A percentile compares a stretch with the other conserved stretches of the same genome.
Conservation (phyloP, 2,888 invertebrate species). For the Coremacera marginata region DNA sequence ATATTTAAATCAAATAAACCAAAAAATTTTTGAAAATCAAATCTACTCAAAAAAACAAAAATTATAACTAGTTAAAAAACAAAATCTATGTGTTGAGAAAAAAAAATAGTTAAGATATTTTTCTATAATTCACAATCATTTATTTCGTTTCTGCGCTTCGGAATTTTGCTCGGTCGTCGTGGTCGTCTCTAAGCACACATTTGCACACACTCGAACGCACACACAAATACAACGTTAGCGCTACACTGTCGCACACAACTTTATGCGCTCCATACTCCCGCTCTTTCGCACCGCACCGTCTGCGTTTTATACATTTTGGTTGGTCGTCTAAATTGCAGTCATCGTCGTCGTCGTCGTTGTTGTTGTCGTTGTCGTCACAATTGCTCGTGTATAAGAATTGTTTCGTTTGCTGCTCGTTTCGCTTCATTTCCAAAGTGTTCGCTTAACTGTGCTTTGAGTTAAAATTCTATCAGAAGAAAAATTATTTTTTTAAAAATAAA, state of each 20-base stretch:
- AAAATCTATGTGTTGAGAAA: constrained; percentile 35
- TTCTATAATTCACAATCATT: constrained; percentile 29
- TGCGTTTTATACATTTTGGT: neutral
- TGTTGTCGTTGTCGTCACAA: neutral
- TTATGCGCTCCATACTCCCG: neutral
- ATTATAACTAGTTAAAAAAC: constrained; percentile 43
- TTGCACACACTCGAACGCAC: neutral
- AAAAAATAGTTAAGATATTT: constrained; percentile 26
- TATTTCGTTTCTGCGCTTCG: constrained; percentile 29
- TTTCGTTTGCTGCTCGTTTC: constrained; percentile 5
- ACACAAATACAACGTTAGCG: constrained; percentile 10
- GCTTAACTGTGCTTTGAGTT: neutral
- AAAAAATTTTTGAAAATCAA: neutral
- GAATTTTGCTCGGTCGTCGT: constrained; percentile 28
- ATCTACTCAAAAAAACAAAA: constrained; percentile 20
- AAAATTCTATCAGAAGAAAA: constrained; percentile 33
- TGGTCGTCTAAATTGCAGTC: neutral
- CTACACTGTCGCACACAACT: constrained; percentile 12
- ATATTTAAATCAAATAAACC: constrained; percentile 22
- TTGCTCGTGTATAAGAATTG: constrained; percentile 17
- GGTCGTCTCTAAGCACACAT: constrained; percentile 6
- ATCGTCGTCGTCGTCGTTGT: constrained; percentile 10
- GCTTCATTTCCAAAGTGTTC: constrained; percentile 5
- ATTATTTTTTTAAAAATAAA: constrained; percentile 15
- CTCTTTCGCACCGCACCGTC: neutral